A percentile compares a stretch with the other conserved stretches of the same genome.
These are phyloP conservation scores for Erpobdella octoculata DNA, from an alignment of 2,888 invertebrate genomes.

Conservation along the genomic window DNA sequence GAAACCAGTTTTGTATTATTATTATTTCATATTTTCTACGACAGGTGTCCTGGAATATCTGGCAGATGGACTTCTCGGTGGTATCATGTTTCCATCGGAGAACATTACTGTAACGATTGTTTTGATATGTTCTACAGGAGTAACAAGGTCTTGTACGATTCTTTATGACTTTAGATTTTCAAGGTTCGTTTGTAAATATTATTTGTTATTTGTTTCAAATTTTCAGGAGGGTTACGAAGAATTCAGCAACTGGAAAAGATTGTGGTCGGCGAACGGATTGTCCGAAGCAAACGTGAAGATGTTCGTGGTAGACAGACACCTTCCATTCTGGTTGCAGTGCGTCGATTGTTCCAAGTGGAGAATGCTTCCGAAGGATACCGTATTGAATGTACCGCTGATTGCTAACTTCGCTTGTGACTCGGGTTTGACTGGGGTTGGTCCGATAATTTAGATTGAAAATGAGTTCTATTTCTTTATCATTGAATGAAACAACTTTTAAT, in stretches of 20 bases:
- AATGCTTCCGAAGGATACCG: constrained; percentile 43
- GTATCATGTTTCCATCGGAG: constrained; percentile 52
- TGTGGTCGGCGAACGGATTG: constrained; percentile 40
- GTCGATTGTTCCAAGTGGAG: constrained; percentile 51
- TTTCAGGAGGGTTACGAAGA: constrained; percentile 24
- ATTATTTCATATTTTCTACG: background rate
- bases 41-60: constrained; percentile 3
- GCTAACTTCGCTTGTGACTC: constrained; percentile 42
- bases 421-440: background rate
- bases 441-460: background rate
- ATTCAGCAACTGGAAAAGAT: constrained; percentile 25
- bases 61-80: constrained; percentile 50
- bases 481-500: too few relatives aligned
- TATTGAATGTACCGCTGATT: constrained; percentile 40
- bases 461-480: background rate
- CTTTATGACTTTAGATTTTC: background rate
- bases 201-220: background rate
- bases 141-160: constrained; percentile 34
- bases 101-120: constrained; percentile 54
- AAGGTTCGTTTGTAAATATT: background rate
- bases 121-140: constrained; percentile 52
- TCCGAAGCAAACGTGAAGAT: constrained; percentile 44
- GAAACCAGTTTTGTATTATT: too few relatives aligned
- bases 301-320: constrained; percentile 46
- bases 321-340: constrained; percentile 53